Evolutionary conservation across 2,113 vertebrate species (phyloP).

Genomic region (Pipra filicauda): DNA sequence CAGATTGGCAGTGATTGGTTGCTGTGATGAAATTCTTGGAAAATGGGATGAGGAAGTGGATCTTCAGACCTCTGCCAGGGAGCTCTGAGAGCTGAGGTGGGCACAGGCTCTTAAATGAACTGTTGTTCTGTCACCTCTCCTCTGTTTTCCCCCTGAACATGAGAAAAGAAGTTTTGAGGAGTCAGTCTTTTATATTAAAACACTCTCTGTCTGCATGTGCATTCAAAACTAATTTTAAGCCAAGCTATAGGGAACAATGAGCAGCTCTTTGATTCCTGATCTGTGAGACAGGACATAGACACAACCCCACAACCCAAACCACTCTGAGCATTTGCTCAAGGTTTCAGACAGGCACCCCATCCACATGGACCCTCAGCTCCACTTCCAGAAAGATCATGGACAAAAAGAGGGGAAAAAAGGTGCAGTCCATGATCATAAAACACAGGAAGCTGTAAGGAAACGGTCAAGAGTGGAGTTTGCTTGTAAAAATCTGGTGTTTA

Average conservation of each 20-base stretch:
- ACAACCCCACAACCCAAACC: not conserved
- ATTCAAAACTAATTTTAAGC: not conserved
- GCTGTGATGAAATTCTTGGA: not conserved
- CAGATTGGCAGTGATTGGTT: not conserved
- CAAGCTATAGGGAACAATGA: not conserved
- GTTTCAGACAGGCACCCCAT: not conserved
- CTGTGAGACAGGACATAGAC: not conserved
- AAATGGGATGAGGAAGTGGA: not conserved
- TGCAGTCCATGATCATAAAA: fast-evolving
- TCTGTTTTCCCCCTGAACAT: not conserved
- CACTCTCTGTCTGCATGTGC: not conserved
- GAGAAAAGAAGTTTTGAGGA: not conserved
- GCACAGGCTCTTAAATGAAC: not conserved
- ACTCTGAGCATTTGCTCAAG: too few relatives aligned
- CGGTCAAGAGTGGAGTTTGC: not conserved
- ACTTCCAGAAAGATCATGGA: not conserved
- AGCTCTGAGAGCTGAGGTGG: not conserved
- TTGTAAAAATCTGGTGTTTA: not conserved
- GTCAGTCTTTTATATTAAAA: not conserved
- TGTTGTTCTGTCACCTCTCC: not conserved
- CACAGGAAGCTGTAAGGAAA: not conserved
- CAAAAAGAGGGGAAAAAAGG: not conserved
- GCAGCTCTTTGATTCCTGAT: not conserved
- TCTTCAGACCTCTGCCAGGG: not conserved
- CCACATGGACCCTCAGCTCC: not conserved